Percentiles rank a stretch among this genome's conserved stretches.
These are phyloP conservation scores for Fistularia tabacaria DNA, from an alignment of 2,797 vertebrate genomes.

Conservation along the genomic window DNA sequence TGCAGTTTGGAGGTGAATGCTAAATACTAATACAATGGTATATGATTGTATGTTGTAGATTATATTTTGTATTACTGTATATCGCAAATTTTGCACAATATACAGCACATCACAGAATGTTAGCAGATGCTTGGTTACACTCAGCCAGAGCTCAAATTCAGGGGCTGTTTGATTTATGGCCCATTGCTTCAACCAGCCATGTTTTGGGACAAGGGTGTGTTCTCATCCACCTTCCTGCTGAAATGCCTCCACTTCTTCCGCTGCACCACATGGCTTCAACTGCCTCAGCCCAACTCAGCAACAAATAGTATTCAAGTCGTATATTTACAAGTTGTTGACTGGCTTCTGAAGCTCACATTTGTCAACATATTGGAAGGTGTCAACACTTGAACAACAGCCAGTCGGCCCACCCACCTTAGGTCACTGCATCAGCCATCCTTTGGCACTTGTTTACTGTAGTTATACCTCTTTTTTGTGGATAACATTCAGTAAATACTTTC, in stretches of 20 bases:
- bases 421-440: constrained; percentile 20
- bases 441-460: constrained; percentile 1
- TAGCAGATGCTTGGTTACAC: constrained; percentile 51
- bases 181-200: constrained; percentile 51
- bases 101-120: no score
- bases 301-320: constrained; percentile 47
- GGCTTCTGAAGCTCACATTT: constrained; percentile 69
- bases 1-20: background rate
- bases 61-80: constrained; percentile 11
- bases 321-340: constrained; percentile 76
- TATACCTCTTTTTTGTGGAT: constrained; percentile 12
- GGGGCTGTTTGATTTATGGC: constrained; percentile 63
- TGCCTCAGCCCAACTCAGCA: constrained; percentile 33
- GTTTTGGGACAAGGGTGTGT: constrained; percentile 60
- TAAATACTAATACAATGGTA: background rate
- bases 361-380: constrained; percentile 75
- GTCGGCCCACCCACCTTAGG: constrained; percentile 43
- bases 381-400: constrained; percentile 65
- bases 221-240: constrained; percentile 68
- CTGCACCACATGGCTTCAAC: constrained; percentile 39
- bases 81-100: constrained; percentile 24
- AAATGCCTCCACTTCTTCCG: constrained; percentile 52
- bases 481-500: constrained; percentile 8
- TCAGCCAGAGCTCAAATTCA: constrained; percentile 57
- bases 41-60: background rate